phyloP scores from a whole-genome alignment of 2,113 vertebrate genomes.

The Gorsachius goisagi region DNA sequence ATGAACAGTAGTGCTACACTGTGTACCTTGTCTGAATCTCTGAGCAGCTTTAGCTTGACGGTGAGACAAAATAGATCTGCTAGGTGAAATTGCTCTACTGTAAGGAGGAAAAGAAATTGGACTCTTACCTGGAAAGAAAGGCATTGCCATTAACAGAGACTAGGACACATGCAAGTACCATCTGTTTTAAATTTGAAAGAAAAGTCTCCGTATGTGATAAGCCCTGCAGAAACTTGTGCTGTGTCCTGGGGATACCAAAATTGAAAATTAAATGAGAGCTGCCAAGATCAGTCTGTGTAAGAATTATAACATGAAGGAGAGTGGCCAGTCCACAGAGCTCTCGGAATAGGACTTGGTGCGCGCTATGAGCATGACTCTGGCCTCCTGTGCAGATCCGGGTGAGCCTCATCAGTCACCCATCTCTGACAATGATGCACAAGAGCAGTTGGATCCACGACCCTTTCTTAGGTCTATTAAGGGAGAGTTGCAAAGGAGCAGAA shows the following conservation, averaged over 20 bases:
- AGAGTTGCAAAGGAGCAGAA: neutral
- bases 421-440: neutral
- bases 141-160: neutral
- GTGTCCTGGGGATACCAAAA: neutral
- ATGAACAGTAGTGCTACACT: neutral
- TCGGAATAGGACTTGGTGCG: neutral
- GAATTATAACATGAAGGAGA: neutral
- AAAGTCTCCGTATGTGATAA: neutral
- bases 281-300: neutral
- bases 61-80: neutral
- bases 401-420: neutral
- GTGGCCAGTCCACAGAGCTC: neutral
- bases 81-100: neutral
- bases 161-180: neutral
- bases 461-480: neutral
- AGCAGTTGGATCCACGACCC: neutral
- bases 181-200: neutral
- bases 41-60: neutral
- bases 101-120: neutral
- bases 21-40: fast-evolving
- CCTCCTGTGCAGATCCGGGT: neutral
- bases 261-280: neutral
- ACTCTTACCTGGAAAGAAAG: neutral
- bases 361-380: neutral
- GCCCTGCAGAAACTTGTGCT: neutral